Conservation (phyloP, 1,140 invertebrate genomes). For the Octopus sinensis region DNA sequence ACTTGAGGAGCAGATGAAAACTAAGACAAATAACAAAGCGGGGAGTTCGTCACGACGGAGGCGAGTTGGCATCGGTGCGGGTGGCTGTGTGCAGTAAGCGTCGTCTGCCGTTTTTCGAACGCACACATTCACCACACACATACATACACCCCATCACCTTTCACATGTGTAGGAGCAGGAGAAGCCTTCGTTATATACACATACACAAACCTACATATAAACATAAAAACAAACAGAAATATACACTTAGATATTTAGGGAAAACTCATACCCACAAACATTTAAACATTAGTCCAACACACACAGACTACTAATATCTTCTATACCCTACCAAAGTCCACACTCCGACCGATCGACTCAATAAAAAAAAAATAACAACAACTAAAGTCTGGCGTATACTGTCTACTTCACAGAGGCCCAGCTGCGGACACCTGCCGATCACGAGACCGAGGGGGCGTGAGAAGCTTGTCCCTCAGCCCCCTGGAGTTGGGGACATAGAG, state of each 20-base stretch:
- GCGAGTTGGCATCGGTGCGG: conserved; percentile 14
- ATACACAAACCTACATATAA: neutral
- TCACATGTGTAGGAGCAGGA: conserved; percentile 5
- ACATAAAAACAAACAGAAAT: neutral
- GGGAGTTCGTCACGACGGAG: conserved; percentile 21
- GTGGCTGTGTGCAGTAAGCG: conserved; percentile 10
- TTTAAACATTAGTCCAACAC: neutral
- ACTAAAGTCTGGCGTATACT: conserved; percentile 7
- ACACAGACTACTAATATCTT: neutral
- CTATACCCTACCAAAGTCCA: neutral
- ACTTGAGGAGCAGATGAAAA: conserved; percentile 39
- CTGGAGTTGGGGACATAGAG: conserved; percentile 1
- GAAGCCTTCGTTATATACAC: neutral
- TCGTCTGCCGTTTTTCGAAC: neutral
- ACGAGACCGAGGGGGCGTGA: conserved; percentile 13
- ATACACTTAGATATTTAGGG: neutral
- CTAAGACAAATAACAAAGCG: conserved; percentile 33
- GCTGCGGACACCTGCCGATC: conserved; percentile 13
- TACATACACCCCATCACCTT: neutral
- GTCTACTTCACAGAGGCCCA: conserved; percentile 13
- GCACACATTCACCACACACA: neutral
- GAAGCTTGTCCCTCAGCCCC: conserved; percentile 7
- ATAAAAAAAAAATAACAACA: conserved; percentile 7
- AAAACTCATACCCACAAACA: neutral
- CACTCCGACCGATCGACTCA: neutral